phyloP scores from a whole-genome alignment of 2,113 vertebrate genomes.

The Struthidea cinerea region DNA sequence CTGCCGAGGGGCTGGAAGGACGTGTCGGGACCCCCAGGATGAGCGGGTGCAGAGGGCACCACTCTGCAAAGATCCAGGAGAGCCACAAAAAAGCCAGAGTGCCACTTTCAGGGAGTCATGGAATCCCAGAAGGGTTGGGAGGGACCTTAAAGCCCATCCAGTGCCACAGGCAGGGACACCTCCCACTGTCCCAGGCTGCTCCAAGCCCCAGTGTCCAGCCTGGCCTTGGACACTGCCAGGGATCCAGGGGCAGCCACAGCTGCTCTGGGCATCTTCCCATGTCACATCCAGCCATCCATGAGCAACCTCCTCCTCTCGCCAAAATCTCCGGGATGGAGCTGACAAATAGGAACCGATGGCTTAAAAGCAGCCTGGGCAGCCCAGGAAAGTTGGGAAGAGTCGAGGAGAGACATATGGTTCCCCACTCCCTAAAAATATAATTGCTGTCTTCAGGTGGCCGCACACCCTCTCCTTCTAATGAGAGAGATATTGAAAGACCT shows the following conservation, averaged over 20 bases:
- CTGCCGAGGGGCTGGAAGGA: not conserved
- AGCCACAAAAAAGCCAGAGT: not conserved
- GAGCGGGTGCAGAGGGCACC: rapidly evolving
- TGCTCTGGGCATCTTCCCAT: rapidly evolving
- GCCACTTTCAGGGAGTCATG: rapidly evolving
- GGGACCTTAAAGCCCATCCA: rapidly evolving
- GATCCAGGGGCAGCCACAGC: not conserved
- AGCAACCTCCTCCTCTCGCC: rapidly evolving
- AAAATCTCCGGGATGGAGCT: not conserved
- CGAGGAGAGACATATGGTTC: constrained; percentile 22
- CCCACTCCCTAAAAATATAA: constrained; percentile 28
- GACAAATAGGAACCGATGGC: rapidly evolving
- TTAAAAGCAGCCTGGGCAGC: not conserved
- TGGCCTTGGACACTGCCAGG: not conserved
- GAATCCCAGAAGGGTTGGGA: rapidly evolving
- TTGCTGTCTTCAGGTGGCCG: constrained; percentile 52
- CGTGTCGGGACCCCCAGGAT: rapidly evolving
- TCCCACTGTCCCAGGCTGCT: not conserved
- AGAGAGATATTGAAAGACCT: constrained; percentile 73
- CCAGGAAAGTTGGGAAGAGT: constrained; percentile 6
- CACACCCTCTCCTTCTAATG: constrained; percentile 63
- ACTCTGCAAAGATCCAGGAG: not conserved
- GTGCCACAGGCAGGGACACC: not conserved
- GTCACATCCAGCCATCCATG: rapidly evolving
- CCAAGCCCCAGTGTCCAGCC: not conserved